Evolutionary conservation across 2,888 invertebrate genomes (phyloP).

Genomic region (Hoplodrina blanda): DNA sequence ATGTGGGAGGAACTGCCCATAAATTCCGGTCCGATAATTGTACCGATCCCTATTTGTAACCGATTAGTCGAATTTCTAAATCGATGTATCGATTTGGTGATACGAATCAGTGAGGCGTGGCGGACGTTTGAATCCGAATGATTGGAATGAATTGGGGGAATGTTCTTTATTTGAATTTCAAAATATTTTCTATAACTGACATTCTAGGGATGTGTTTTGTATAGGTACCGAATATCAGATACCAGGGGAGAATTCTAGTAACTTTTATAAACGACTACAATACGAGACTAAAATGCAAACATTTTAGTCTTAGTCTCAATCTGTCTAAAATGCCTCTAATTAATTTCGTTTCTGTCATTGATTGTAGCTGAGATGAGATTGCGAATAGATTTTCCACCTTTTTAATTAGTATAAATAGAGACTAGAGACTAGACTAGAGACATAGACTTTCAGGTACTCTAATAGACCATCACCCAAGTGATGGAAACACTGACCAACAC

Average conservation of each 20-base stretch:
- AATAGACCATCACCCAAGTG: too few species aligned
- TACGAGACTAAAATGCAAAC: too few species aligned
- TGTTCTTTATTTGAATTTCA: slow-evolving; percentile 46
- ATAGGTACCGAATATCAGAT: background rate
- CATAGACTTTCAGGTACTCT: too few species aligned
- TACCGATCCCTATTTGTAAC: slow-evolving; percentile 64
- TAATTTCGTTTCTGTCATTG: too few species aligned
- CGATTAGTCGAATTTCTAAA: slow-evolving; percentile 68
- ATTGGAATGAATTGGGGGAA: slow-evolving; percentile 28
- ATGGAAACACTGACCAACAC: too few species aligned
- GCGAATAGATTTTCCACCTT: too few species aligned
- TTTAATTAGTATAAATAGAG: too few species aligned
- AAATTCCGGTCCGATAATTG: slow-evolving; percentile 77
- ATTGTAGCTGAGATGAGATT: too few species aligned
- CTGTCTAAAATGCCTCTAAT: too few species aligned
- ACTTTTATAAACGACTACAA: too few species aligned
- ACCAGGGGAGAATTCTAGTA: background rate
- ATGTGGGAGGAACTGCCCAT: slow-evolving; percentile 72
- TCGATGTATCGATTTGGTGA: slow-evolving; percentile 66
- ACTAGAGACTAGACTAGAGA: too few species aligned
- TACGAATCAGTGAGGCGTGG: slow-evolving; percentile 55
- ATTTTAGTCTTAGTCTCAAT: too few species aligned
- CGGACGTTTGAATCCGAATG: slow-evolving; percentile 41
- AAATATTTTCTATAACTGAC: background rate
- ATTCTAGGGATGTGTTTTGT: slow-evolving; percentile 17